A percentile compares a stretch with the other conserved stretches of the same genome.
phyloP scores from a whole-genome alignment of 1,140 invertebrate species.

The Mycetomoellerius zeteki region DNA sequence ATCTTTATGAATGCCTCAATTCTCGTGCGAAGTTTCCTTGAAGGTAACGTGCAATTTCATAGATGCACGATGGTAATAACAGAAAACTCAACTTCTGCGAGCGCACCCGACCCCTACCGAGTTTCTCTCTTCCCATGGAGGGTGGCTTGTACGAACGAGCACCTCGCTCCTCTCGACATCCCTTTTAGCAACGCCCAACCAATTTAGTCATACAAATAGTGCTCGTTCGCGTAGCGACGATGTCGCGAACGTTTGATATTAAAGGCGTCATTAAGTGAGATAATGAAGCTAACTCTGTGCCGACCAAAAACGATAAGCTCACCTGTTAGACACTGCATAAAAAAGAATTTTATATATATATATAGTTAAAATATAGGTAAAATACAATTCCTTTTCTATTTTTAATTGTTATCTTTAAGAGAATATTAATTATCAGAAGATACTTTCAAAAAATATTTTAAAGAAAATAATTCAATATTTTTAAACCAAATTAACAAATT shows the following conservation, averaged over 20 bases:
- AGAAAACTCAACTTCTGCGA: constrained; percentile 62
- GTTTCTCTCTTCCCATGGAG: constrained; percentile 58
- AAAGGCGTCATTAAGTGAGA: constrained; percentile 76
- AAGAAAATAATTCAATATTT: background rate
- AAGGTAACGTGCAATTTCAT: constrained; percentile 63
- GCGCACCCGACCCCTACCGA: constrained; percentile 34
- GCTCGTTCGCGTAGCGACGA: constrained; percentile 66
- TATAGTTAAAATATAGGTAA: background rate
- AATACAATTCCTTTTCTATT: background rate
- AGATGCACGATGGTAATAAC: constrained; percentile 62
- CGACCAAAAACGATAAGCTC: constrained; percentile 29
- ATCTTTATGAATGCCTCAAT: constrained; percentile 64
- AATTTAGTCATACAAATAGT: constrained; percentile 79
- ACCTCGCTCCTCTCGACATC: constrained; percentile 64
- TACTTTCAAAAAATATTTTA: background rate
- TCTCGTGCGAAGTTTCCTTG: constrained; percentile 58
- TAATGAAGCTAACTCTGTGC: constrained; percentile 70
- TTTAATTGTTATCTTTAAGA: background rate
- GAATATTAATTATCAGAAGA: background rate
- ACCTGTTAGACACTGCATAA: constrained; percentile 6
- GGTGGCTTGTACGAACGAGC: constrained; percentile 68
- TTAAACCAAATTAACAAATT: background rate
- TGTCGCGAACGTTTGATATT: constrained; percentile 74
- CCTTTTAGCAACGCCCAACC: constrained; percentile 75
- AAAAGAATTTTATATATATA: background rate